Percentiles rank a stretch among this genome's conserved stretches.
Evolutionary conservation across 2,797 vertebrate species (phyloP).

Genomic region (Leucoraja ocellata): DNA sequence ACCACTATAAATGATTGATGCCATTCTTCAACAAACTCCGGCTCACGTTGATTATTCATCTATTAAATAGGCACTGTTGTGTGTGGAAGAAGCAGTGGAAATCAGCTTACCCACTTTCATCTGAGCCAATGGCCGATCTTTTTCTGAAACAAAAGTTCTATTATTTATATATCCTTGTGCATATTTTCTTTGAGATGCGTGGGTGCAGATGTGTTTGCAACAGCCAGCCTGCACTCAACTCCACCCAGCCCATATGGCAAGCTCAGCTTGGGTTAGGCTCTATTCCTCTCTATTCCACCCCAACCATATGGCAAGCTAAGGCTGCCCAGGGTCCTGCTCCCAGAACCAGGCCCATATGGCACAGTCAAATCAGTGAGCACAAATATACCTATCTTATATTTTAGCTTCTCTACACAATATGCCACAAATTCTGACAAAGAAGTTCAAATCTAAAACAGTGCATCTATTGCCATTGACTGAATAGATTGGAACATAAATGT

Average conservation of each 20-base stretch:
- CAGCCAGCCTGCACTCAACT: conserved; percentile 45
- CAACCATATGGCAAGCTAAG: conserved; percentile 62
- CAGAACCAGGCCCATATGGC: conserved; percentile 65
- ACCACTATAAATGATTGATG: conserved; percentile 69
- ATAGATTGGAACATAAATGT: neutral
- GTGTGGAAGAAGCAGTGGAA: conserved; percentile 53
- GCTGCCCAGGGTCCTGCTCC: conserved; percentile 58
- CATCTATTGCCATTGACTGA: neutral
- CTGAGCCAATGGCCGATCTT: conserved; percentile 64
- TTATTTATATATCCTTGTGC: conserved; percentile 59
- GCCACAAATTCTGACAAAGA: neutral
- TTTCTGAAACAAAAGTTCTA: conserved; percentile 46
- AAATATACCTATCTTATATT: conserved; percentile 57
- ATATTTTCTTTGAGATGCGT: conserved; percentile 53
- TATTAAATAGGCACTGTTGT: conserved; percentile 58
- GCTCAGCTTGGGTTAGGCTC: conserved; percentile 54
- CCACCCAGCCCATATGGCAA: conserved; percentile 65
- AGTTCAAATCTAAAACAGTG: neutral
- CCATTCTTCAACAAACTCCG: conserved; percentile 62
- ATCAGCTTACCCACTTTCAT: conserved; percentile 57
- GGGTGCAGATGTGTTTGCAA: conserved; percentile 54
- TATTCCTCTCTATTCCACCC: conserved; percentile 54
- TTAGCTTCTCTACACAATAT: conserved; percentile 53
- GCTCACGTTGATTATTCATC: conserved; percentile 68
- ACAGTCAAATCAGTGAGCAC: conserved; percentile 52